These are phyloP conservation scores for Pachydiplax longipennis DNA, from an alignment of 2,888 invertebrate genomes.

Conservation along the genomic window DNA sequence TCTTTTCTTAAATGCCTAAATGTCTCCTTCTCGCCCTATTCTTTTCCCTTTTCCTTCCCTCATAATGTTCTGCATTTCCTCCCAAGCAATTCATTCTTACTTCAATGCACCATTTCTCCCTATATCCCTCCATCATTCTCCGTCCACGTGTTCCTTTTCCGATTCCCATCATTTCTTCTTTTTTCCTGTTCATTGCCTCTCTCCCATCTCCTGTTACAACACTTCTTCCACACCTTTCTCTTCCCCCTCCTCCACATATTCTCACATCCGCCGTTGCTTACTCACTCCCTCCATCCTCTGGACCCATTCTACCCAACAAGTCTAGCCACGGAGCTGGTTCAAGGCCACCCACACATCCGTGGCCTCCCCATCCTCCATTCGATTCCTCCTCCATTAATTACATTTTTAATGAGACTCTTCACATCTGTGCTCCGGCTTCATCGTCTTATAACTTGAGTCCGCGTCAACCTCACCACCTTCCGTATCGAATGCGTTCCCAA, in stretches of 20 bases:
- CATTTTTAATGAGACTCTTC: neutral
- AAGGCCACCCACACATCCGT: constrained; percentile 26
- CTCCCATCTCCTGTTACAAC: neutral
- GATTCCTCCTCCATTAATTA: constrained; percentile 4
- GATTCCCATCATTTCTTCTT: neutral
- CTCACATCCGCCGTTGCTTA: neutral
- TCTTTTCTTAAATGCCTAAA: too few species aligned
- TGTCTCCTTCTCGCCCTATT: too few species aligned
- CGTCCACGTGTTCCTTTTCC: too few species aligned
- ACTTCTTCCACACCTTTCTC: neutral
- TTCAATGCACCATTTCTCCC: too few species aligned
- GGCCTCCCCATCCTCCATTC: neutral
- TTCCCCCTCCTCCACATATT: neutral
- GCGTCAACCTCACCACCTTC: neutral
- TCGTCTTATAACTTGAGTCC: neutral
- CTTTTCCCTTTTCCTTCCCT: too few species aligned
- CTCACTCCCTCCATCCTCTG: neutral
- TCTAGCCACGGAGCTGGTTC: constrained; percentile 37
- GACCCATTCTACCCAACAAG: constrained; percentile 17
- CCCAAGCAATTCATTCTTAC: too few species aligned
- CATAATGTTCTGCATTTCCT: too few species aligned
- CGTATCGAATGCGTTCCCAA: neutral
- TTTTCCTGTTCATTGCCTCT: neutral
- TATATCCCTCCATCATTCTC: too few species aligned
- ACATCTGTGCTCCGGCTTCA: neutral